Evolutionary conservation across 2,113 vertebrate genomes (phyloP), one percentile per base, ranked within the genome.

Genomic region (Channa argus): DNA sequence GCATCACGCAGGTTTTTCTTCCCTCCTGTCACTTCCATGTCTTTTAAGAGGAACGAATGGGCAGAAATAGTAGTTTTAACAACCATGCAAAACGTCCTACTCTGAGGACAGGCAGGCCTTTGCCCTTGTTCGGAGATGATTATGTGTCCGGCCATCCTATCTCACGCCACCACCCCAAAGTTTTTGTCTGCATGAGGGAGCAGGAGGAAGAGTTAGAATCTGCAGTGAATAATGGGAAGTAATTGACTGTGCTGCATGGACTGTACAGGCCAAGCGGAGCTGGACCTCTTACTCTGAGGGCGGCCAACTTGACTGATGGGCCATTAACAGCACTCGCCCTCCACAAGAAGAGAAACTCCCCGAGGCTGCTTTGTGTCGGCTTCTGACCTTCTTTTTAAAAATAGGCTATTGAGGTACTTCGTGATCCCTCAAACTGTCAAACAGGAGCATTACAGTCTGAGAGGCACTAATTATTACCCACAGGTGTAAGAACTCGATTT

Each of bases 361-460:
- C 0, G 6, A 82, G 86, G 91, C 77, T 63, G 34, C 58, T 63
- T 43, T 77, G 85, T 73, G 70, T 61, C 78, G 74, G 70, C 73
- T 71, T 39, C 80, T 84, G 88, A 89, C 87, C 88, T 61, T 84
- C 74, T 90, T 89, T 86, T 77, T 78, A 78, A 85, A 91, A 92
- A 92, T 68, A 86, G 81, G 10, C 63, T 61, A 85, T 84, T 47
- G 65, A 90, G 86, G 74, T 7, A 36, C 79, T 79, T 77, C 52
- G 51, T 36, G 50, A 79, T 65, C 59, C 58, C 66, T 68, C 34
- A 13, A 64, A 74, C 72, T 34, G 74, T 60, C 34, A 51, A 43
- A 10, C 24, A 50, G 70, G 49, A 77, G 61, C 45, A 65, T 76
- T 55, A 54, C 76, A 58, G 63, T 70, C 71, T 64, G 64, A 55